Evolutionary conservation across 2,888 invertebrate species (phyloP).

Genomic region (Adela reaumurella): DNA sequence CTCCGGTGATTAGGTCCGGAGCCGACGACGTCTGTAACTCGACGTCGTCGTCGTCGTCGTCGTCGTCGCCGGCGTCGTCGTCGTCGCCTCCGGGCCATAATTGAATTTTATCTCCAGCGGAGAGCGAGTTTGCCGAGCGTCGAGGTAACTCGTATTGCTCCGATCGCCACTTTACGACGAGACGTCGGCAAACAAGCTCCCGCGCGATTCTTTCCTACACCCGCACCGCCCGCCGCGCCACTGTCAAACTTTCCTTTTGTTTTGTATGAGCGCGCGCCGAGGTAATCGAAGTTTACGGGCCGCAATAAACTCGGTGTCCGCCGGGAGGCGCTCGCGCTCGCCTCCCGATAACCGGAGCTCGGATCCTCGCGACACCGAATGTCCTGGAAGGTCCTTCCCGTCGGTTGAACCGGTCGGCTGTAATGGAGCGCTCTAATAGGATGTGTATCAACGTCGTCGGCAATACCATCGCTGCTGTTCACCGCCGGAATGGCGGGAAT

Average conservation of each 20-base stretch:
- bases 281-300: neutral
- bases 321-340: neutral
- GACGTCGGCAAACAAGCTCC: neutral
- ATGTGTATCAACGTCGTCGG: too few relatives aligned
- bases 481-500: neutral
- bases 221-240: neutral
- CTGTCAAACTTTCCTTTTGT: neutral
- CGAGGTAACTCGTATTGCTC: neutral
- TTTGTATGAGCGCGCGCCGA: neutral
- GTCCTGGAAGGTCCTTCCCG: too few relatives aligned
- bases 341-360: neutral
- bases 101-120: neutral
- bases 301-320: neutral
- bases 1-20: neutral
- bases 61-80: neutral
- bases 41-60: neutral
- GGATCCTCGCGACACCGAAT: neutral
- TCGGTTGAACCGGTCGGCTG: too few relatives aligned
- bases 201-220: neutral
- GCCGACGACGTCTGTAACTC: neutral
- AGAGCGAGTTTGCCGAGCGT: neutral
- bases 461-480: neutral
- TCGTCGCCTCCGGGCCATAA: neutral
- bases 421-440: too few relatives aligned
- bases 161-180: neutral